These are phyloP conservation scores for Macrosoma leucophasiata DNA, from an alignment of 2,888 invertebrate species.

Conservation along the genomic window DNA sequence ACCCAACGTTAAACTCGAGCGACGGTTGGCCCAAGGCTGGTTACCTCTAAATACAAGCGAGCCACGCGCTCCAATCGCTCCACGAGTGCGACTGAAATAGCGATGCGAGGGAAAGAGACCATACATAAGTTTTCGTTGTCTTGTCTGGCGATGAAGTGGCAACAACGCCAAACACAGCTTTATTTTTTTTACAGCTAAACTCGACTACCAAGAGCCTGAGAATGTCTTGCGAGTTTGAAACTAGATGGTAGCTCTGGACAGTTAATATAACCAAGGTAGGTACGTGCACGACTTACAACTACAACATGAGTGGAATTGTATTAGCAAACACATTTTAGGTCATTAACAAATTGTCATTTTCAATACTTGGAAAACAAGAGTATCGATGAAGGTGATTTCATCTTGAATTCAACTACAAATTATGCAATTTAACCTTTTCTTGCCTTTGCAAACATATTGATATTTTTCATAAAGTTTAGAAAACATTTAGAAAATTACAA, in stretches of 20 bases:
- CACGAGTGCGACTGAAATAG: slow-evolving; percentile 39
- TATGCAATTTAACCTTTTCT: too few species aligned
- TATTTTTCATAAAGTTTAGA: too few species aligned
- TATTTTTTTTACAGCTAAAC: slow-evolving; percentile 21
- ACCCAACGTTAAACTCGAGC: slow-evolving; percentile 45
- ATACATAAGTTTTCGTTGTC: slow-evolving; percentile 40
- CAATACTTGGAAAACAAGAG: too few species aligned
- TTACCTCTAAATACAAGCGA: slow-evolving; percentile 28
- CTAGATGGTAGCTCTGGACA: slow-evolving; percentile 41
- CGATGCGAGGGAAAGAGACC: slow-evolving; percentile 20
- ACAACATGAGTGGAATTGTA: too few species aligned
- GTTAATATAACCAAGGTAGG: too few species aligned
- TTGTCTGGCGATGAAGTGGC: slow-evolving; percentile 35
- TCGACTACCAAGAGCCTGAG: slow-evolving; percentile 26
- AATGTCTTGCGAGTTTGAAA: slow-evolving; percentile 40
- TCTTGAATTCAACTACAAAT: too few species aligned
- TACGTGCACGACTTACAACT: too few species aligned
- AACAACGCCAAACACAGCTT: slow-evolving; percentile 31
- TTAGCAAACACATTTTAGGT: too few species aligned
- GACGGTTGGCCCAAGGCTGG: slow-evolving; percentile 62
- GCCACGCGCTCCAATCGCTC: slow-evolving; percentile 27
- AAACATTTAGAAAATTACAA: too few species aligned
- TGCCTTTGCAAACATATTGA: too few species aligned
- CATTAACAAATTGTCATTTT: too few species aligned
- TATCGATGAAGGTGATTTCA: too few species aligned